A percentile compares a stretch with the other conserved stretches of the same genome.
These are phyloP conservation scores for Acanthaster planci DNA, from an alignment of 35 echinoderm and acorn worm species.

Conservation along the genomic window DNA sequence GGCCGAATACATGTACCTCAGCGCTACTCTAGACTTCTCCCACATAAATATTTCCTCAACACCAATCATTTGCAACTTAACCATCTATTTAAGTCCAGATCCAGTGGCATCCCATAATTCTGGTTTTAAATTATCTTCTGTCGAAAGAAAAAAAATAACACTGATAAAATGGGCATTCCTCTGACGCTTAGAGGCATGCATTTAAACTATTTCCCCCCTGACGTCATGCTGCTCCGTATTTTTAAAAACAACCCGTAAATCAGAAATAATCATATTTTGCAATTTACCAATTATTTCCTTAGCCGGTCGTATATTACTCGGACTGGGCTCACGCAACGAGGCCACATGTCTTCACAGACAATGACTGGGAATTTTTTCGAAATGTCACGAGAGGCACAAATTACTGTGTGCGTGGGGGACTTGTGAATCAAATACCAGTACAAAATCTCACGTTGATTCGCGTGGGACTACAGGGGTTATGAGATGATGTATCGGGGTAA, in stretches of 20 bases:
- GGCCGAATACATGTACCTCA: too few species aligned
- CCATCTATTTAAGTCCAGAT: conserved; percentile 9
- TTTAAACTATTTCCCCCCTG: conserved; percentile 13
- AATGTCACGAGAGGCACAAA: conserved; percentile 1
- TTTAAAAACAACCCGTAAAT: conserved; percentile 4
- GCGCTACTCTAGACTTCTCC: not conserved
- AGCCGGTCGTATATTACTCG: not conserved
- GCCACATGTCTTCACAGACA: not conserved
- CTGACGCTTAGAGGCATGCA: not conserved
- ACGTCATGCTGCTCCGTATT: not conserved
- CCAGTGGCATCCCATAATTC: conserved; percentile 6
- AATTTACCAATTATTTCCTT: conserved; percentile 7
- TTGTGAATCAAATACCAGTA: not conserved
- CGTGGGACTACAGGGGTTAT: not conserved
- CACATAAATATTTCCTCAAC: not conserved
- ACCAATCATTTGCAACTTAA: not conserved
- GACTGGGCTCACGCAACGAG: conserved; percentile 8
- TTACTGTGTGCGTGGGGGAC: not conserved
- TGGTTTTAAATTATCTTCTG: conserved; percentile 6
- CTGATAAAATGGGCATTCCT: not conserved
- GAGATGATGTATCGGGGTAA: not conserved
- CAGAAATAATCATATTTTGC: conserved; percentile 20
- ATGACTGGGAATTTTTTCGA: not conserved
- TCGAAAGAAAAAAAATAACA: not conserved
- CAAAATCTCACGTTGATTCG: not conserved